A percentile compares a stretch with the other conserved stretches of the same genome.
phyloP scores from a whole-genome alignment of 2,113 vertebrate genomes.

The Rhinoderma darwinii region DNA sequence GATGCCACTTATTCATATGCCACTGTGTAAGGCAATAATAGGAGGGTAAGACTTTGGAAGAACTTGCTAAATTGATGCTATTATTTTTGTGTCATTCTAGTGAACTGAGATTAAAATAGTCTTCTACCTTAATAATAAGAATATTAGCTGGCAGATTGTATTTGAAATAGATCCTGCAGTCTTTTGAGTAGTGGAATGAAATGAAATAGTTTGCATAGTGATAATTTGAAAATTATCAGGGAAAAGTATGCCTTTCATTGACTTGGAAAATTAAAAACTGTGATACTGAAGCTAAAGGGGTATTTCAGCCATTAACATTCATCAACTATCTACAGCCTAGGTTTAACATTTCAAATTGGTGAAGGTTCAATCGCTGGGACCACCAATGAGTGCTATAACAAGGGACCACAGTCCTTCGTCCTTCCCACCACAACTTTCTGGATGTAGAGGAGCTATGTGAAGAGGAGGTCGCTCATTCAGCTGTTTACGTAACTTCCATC shows the following conservation, averaged over 20 bases:
- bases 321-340: too few species aligned
- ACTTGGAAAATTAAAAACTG: not conserved
- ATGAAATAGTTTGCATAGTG: not conserved
- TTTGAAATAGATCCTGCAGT: not conserved
- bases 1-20: not conserved
- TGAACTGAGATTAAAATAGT: not conserved
- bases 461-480: too few species aligned
- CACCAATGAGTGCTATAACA: too few species aligned
- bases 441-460: too few species aligned
- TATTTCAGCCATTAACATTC: not conserved
- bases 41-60: not conserved
- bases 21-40: not conserved
- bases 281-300: not conserved
- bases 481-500: too few species aligned
- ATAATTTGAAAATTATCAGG: not conserved
- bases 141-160: not conserved
- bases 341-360: too few species aligned
- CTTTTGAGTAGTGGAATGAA: not conserved
- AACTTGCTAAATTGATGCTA: not conserved
- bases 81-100: not conserved
- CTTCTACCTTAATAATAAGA: not conserved
- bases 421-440: too few species aligned
- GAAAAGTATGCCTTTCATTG: not conserved
- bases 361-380: not conserved
- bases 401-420: too few species aligned